A percentile compares a stretch with the other conserved stretches of the same genome.
Conservation (phyloP, 2,797 vertebrate genomes). For the Cetoscarus ocellatus region DNA sequence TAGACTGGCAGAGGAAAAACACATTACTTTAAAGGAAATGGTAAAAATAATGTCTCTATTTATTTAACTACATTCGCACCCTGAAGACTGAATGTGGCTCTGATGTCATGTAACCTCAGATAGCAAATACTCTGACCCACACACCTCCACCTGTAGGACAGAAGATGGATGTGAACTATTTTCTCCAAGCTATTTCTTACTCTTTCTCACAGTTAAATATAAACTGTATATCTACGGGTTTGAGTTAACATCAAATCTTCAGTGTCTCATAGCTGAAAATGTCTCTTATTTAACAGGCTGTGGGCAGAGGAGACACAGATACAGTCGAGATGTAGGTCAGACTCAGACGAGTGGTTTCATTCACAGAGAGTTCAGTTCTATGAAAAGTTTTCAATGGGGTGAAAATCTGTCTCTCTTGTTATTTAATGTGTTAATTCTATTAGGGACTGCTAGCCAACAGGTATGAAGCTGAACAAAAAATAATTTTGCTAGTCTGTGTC, state of each 20-base stretch:
- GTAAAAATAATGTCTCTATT: conserved; percentile 2
- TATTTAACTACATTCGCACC: conserved; percentile 21
- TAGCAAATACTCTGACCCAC: conserved; percentile 27
- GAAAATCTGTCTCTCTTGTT: neutral
- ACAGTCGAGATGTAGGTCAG: neutral
- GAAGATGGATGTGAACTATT: conserved; percentile 17
- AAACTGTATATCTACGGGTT: neutral
- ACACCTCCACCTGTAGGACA: conserved; percentile 15
- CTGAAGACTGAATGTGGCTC: conserved; percentile 28
- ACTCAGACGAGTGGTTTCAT: conserved; percentile 5
- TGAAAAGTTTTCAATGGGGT: neutral
- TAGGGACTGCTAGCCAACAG: too few species aligned
- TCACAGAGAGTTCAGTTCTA: neutral
- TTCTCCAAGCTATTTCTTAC: neutral
- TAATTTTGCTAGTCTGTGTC: too few species aligned
- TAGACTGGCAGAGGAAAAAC: neutral
- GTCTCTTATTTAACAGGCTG: conserved; percentile 21
- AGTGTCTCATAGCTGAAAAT: conserved; percentile 19
- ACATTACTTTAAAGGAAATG: conserved; percentile 2
- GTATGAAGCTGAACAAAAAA: too few species aligned
- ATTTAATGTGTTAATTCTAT: too few species aligned
- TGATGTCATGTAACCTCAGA: conserved; percentile 31
- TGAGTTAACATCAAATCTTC: conserved; percentile 16
- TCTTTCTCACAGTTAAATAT: neutral
- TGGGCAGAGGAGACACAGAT: conserved; percentile 13